These are phyloP conservation scores for Anolis carolinensis DNA, from an alignment of 2,113 vertebrate genomes.

Conservation along the genomic window DNA sequence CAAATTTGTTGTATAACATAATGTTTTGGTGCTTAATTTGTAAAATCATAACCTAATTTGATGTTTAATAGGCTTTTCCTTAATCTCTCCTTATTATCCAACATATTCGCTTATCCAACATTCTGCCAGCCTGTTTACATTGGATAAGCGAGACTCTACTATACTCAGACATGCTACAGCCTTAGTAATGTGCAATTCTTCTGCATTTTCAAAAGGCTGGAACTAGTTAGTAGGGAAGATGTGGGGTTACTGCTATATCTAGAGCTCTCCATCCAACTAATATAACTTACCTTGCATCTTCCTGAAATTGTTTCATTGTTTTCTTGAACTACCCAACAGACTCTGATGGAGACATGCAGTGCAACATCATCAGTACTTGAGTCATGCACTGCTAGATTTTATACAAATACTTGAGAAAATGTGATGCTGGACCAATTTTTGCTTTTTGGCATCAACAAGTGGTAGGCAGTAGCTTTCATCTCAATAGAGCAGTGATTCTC, in stretches of 20 bases:
- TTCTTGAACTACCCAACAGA: background rate
- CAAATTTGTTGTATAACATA: too few relatives aligned
- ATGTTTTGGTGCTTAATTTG: too few relatives aligned
- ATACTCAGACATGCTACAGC: constrained; percentile 11
- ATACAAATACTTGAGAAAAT: background rate
- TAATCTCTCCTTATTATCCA: too few relatives aligned
- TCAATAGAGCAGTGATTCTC: too few relatives aligned
- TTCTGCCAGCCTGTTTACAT: too few relatives aligned
- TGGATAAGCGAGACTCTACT: too few relatives aligned
- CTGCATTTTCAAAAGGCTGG: constrained; percentile 38
- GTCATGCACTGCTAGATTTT: background rate
- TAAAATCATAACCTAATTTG: too few relatives aligned
- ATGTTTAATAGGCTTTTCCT: too few relatives aligned
- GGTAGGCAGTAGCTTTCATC: too few relatives aligned
- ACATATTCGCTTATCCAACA: too few relatives aligned
- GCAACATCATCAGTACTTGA: background rate
- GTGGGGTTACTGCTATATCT: background rate
- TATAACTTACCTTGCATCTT: background rate
- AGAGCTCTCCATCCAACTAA: background rate
- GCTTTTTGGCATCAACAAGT: background rate
- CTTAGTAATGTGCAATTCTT: constrained; percentile 63
- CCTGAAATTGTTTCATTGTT: background rate
- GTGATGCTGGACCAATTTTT: background rate
- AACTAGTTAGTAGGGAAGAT: background rate
- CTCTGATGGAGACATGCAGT: background rate